These are phyloP conservation scores for Nasua narica DNA, from an alignment of 2,797 vertebrate genomes.

Conservation along the genomic window DNA sequence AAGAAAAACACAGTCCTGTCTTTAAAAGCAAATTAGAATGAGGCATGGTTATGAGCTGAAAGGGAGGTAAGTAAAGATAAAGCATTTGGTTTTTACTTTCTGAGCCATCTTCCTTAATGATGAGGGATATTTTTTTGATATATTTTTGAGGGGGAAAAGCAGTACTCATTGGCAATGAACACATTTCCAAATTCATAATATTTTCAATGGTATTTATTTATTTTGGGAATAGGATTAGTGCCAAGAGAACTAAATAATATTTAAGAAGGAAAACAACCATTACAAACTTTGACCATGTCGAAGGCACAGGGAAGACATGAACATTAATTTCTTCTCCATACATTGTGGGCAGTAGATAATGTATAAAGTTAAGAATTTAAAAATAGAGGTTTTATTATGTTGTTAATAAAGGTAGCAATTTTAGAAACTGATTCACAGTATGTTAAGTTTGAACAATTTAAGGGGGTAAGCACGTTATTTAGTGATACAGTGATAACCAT, in stretches of 20 bases:
- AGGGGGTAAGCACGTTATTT: neutral
- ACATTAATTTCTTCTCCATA: neutral
- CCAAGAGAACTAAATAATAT: slow-evolving; percentile 3
- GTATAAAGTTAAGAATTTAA: neutral
- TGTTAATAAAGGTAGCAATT: neutral
- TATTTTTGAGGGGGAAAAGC: neutral
- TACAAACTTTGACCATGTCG: neutral
- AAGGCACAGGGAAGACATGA: neutral
- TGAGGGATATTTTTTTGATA: neutral
- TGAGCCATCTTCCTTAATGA: neutral
- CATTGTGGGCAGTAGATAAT: neutral
- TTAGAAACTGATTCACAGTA: neutral
- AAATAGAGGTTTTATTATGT: neutral
- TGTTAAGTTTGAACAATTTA: neutral
- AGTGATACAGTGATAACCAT: neutral
- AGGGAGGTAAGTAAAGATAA: neutral
- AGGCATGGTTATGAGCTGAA: neutral
- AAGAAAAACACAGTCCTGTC: neutral
- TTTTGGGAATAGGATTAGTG: neutral
- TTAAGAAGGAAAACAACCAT: slow-evolving; percentile 20
- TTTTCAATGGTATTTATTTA: neutral
- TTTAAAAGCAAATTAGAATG: neutral
- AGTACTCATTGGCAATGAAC: neutral
- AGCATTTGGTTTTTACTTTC: neutral
- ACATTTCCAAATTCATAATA: neutral